Evolutionary conservation across 2,888 invertebrate genomes (phyloP).

Genomic region (Spodoptera exigua): DNA sequence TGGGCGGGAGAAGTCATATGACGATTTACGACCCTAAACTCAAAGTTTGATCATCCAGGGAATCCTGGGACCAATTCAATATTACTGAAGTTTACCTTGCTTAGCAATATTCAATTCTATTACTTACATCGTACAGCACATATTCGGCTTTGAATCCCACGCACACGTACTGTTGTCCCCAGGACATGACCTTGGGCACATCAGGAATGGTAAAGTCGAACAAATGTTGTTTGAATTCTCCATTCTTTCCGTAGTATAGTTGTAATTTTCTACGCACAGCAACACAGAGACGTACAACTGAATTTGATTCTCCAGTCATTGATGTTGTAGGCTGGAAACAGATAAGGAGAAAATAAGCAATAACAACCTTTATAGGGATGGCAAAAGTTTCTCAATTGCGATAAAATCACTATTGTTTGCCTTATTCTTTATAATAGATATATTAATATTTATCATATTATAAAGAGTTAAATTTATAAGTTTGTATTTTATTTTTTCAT

Average conservation of each 20-base stretch:
- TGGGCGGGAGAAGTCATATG: no score
- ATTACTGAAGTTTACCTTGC: no score
- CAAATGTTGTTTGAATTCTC: conserved; percentile 92
- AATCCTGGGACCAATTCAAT: no score
- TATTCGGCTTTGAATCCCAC: conserved; percentile 96
- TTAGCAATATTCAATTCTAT: conserved; percentile 9
- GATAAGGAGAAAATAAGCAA: background rate
- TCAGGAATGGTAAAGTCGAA: conserved; percentile 94
- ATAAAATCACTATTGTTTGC: no score
- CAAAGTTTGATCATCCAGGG: no score
- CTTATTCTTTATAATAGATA: no score
- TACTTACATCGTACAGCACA: conserved; percentile 92
- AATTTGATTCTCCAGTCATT: conserved; percentile 92
- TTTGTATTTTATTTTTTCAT: no score
- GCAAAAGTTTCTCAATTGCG: no score
- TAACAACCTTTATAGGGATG: no score
- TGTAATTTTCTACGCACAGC: conserved; percentile 95
- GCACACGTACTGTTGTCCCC: conserved; percentile 95
- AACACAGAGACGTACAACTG: conserved; percentile 95
- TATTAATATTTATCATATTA: no score
- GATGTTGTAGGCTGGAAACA: conserved; percentile 78
- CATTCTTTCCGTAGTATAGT: conserved; percentile 96
- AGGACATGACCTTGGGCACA: conserved; percentile 93
- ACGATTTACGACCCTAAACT: no score
- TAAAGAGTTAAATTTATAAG: no score